Evolutionary conservation across 2,113 vertebrate species (phyloP).

Genomic region (Vulpes vulpes): DNA sequence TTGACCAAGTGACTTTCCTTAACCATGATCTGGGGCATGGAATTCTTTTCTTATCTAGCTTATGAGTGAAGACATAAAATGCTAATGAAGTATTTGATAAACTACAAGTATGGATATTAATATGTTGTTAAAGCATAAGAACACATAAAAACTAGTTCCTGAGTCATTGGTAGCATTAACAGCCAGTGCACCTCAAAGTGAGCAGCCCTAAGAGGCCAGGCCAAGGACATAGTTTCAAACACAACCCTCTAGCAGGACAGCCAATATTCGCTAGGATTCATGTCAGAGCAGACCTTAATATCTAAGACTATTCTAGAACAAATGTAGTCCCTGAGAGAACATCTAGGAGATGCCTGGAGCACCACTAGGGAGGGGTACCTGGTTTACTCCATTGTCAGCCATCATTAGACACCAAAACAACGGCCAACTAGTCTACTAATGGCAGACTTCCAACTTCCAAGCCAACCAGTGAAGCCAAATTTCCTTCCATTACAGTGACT

Average conservation of each 20-base stretch:
- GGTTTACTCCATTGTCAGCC: neutral
- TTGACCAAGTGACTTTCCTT: neutral
- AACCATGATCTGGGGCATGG: neutral
- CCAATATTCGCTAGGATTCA: neutral
- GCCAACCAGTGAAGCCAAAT: neutral
- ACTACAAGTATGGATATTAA: neutral
- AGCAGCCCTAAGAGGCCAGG: neutral
- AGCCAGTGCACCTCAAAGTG: neutral
- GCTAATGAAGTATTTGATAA: neutral
- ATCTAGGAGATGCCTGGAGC: neutral
- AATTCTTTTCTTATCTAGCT: neutral
- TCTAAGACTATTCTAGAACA: neutral
- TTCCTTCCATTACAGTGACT: neutral
- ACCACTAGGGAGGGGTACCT: rapidly evolving
- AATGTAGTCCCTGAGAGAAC: neutral
- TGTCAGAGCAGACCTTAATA: neutral
- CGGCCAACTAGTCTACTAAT: no score
- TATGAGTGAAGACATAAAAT: neutral
- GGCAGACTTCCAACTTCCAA: neutral
- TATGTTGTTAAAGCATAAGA: neutral
- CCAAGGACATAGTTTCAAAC: neutral
- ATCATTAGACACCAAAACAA: neutral
- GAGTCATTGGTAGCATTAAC: neutral
- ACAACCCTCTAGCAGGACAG: neutral
- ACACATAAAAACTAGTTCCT: neutral